Base-by-base conservation (phyloP, 2,888 invertebrate species). In the Platycnemis pennipes region DNA sequence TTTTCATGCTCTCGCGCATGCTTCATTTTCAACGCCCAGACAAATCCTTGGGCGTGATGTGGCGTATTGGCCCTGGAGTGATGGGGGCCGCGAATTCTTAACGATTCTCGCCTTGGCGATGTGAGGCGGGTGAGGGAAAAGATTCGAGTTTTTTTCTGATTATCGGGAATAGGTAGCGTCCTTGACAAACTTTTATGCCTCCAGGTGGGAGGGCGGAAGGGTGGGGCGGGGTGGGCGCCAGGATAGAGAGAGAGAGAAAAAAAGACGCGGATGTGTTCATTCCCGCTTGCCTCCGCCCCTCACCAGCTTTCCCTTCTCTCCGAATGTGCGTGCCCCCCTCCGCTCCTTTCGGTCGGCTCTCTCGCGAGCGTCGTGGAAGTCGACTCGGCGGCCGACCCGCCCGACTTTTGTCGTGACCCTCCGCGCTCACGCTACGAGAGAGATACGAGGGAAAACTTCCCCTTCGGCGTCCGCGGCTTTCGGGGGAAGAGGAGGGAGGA, bases 101-200 rank as follows among this genome's bases (percentile, higher is more conserved):
- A 44, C 77, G 77, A 16, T 63, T 26, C n/a, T n/a, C 69, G 44
- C 26, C 37, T 31, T 37, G 42, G 53, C 56, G 31, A 37, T 16
- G 31, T n/a, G n/a, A 46, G 88, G 46, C 2, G 49, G 88, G 0
- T 2, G 91, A 16, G 42, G n/a, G 45, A 44, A 45, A 42, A 87
- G 8, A 26, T 11, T 44, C 46, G 87, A 91, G 13, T 56, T 91
- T 91, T 91, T 45, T 63, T 63, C 31, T 26, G 69, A 91, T 91
- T 91, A 56, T 44, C n/a, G 44, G 91, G 69, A 69, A 69, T 69
- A n/a, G 91, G 91, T 69, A 69, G 44, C 69, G 91, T 91, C 91
- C 91, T 91, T 91, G 91, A 63, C 91, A 45, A 91, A 91, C 69
- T 69, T 44, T 44, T 63, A 69, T 91, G 91, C 91, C 63, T 44